Evolutionary conservation across 2,113 vertebrate genomes (phyloP).

Genomic region (Actenoides hombroni): DNA sequence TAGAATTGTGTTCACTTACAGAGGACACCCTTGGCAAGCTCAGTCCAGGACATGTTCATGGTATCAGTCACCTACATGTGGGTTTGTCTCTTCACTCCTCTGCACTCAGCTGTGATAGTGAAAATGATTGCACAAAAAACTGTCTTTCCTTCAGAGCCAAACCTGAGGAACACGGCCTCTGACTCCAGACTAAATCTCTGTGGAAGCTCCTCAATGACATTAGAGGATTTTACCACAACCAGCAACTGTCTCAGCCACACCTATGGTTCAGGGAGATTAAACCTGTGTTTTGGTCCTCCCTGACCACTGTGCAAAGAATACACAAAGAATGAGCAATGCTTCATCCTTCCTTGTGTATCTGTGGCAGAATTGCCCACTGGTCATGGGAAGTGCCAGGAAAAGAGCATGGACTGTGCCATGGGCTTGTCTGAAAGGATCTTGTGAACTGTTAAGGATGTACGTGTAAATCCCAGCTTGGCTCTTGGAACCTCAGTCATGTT

Average conservation of each 20-base stretch:
- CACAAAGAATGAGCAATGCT: not conserved
- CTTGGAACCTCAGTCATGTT: not conserved
- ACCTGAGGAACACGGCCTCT: not conserved
- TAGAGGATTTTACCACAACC: not conserved
- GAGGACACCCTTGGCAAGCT: not conserved
- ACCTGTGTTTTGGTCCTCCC: not conserved
- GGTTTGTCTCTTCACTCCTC: not conserved
- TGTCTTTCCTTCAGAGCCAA: not conserved
- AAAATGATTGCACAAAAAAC: not conserved
- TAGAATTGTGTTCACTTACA: not conserved
- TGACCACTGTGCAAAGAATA: not conserved
- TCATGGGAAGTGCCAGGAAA: not conserved
- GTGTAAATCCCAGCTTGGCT: not conserved
- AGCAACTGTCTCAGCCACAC: not conserved
- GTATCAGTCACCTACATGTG: not conserved
- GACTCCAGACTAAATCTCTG: not conserved
- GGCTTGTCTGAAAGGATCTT: not conserved
- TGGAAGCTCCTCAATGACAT: not conserved
- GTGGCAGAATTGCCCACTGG: not conserved
- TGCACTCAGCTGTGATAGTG: not conserved
- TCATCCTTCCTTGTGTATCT: not conserved
- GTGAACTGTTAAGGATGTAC: not conserved
- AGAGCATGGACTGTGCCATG: not conserved
- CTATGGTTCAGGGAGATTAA: not conserved
- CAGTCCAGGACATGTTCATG: not conserved